Percentiles rank a stretch among this genome's conserved stretches.
These are phyloP conservation scores for Drosophila hawaiiensis DNA, from an alignment of 2,888 invertebrate species.

Conservation along the genomic window DNA sequence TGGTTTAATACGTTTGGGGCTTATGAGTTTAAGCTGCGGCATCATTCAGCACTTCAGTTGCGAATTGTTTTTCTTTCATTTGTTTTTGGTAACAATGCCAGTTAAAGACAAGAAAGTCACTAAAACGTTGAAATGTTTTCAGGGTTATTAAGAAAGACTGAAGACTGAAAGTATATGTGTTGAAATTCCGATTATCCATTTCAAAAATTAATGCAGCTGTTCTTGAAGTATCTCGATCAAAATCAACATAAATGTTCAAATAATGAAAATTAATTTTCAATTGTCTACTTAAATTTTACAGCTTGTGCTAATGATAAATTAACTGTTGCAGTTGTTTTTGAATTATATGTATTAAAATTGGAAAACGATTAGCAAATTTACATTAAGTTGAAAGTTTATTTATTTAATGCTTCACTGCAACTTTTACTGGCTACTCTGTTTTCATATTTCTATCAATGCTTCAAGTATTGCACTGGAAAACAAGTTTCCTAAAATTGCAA, in stretches of 20 bases:
- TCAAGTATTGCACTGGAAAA: neutral
- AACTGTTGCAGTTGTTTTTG: neutral
- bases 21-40: conserved; percentile 13
- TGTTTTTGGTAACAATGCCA: neutral
- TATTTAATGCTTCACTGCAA: neutral
- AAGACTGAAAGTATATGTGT: neutral
- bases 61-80: conserved; percentile 2
- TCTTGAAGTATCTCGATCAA: neutral
- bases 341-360: neutral
- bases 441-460: neutral
- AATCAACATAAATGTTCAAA: neutral
- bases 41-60: neutral
- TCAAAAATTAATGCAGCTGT: too few relatives aligned
- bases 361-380: neutral
- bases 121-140: neutral
- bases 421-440: neutral
- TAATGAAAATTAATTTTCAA: neutral
- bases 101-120: neutral
- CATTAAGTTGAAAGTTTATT: neutral
- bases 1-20: conserved; percentile 48
- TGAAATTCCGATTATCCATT: neutral
- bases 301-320: neutral
- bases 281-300: neutral
- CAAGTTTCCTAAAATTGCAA: neutral
- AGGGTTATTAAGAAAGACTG: neutral